Evolutionary conservation across 35 echinoderm and acorn worm genomes (phyloP).

Genomic region (Lytechinus variegatus): DNA sequence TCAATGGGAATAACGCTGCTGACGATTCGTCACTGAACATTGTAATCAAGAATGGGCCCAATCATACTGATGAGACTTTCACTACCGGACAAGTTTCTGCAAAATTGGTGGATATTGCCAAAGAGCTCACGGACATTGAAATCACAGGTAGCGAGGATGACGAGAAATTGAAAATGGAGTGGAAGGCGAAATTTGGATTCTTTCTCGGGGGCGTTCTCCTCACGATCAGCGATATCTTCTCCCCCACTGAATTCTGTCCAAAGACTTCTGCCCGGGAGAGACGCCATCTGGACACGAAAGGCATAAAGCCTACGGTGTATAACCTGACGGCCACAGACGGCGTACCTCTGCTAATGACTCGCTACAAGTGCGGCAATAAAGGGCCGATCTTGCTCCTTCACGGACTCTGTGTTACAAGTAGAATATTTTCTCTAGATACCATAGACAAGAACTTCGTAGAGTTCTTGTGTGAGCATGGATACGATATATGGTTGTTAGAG

Average conservation of each 20-base stretch:
- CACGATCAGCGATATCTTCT: slow-evolving; percentile 56
- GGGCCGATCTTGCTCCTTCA: slow-evolving; percentile 63
- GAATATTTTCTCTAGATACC: slow-evolving; percentile 68
- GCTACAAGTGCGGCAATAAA: slow-evolving; percentile 51
- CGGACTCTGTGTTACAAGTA: slow-evolving; percentile 50
- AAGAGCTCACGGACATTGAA: slow-evolving; percentile 52
- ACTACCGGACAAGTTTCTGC: slow-evolving; percentile 59
- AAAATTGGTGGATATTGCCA: slow-evolving; percentile 58
- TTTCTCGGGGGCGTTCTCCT: slow-evolving; percentile 58
- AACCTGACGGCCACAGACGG: background rate
- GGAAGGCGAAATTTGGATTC: slow-evolving; percentile 58
- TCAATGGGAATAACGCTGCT: slow-evolving; percentile 50
- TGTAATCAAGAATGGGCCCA: slow-evolving; percentile 49
- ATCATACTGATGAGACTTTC: background rate
- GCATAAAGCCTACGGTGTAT: slow-evolving; percentile 37
- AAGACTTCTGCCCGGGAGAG: slow-evolving; percentile 28
- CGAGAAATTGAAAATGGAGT: slow-evolving; percentile 48
- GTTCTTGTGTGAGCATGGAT: slow-evolving; percentile 62
- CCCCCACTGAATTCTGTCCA: slow-evolving; percentile 39
- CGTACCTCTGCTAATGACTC: slow-evolving; percentile 49
- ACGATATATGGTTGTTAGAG: slow-evolving; percentile 64
- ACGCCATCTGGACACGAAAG: slow-evolving; percentile 31
- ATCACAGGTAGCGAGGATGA: slow-evolving; percentile 46
- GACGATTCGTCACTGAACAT: slow-evolving; percentile 58
- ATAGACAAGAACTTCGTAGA: slow-evolving; percentile 68